phyloP scores from a whole-genome alignment of 2,888 invertebrate species.

The Nomada ruficornis region DNA sequence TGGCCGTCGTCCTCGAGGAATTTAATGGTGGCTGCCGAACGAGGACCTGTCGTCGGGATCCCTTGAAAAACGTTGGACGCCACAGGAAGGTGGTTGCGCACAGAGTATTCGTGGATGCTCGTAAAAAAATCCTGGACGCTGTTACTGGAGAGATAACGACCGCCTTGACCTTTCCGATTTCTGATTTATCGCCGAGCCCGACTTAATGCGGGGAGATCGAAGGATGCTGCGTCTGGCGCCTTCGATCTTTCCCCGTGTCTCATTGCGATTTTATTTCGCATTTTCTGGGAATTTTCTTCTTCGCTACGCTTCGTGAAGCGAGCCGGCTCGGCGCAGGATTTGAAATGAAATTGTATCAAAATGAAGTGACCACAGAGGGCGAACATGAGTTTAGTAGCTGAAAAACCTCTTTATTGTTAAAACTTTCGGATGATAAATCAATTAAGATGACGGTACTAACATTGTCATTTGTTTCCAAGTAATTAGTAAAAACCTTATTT shows the following conservation, averaged over 20 bases:
- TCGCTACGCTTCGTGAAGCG: too few relatives aligned
- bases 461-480: too few relatives aligned
- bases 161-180: slow-evolving; percentile 66
- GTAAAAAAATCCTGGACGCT: slow-evolving; percentile 58
- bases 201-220: slow-evolving; percentile 1
- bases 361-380: too few relatives aligned
- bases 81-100: background rate
- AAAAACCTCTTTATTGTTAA: too few relatives aligned
- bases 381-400: too few relatives aligned
- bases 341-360: too few relatives aligned
- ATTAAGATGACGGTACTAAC: too few relatives aligned
- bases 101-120: slow-evolving; percentile 44
- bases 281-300: background rate
- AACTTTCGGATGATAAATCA: too few relatives aligned
- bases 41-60: background rate
- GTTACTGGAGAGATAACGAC: slow-evolving; percentile 53
- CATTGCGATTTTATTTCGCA: background rate
- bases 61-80: background rate
- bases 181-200: slow-evolving; percentile 50
- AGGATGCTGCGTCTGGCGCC: slow-evolving; percentile 5
- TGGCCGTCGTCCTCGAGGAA: background rate
- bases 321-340: background rate
- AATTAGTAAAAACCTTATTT: too few relatives aligned
- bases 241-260: background rate
- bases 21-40: slow-evolving; percentile 26